phyloP scores from a whole-genome alignment of 2,797 vertebrate species.

The Intellagama lesueurii region DNA sequence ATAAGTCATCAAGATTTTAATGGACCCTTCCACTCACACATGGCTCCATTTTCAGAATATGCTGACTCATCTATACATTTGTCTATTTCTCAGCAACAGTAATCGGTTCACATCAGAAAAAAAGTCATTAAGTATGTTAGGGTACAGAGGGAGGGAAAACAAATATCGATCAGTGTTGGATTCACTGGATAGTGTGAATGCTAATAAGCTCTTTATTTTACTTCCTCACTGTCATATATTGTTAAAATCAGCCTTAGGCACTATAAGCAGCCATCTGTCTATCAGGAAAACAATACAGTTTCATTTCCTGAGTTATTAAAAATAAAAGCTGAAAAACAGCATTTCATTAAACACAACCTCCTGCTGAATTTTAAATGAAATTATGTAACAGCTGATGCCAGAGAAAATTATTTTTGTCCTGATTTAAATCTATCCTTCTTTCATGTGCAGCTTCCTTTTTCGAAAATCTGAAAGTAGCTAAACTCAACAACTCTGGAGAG shows the following conservation, averaged over 20 bases:
- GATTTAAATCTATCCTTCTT: conserved; percentile 1
- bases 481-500: not conserved
- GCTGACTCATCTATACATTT: conserved; percentile 29
- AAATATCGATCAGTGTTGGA: conserved; percentile 53
- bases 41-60: conserved; percentile 24
- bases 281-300: conserved; percentile 49
- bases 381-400: conserved; percentile 37
- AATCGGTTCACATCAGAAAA: conserved; percentile 54
- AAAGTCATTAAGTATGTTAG: conserved; percentile 60
- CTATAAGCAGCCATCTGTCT: conserved; percentile 51
- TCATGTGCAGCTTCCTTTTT: not conserved
- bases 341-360: conserved; percentile 32
- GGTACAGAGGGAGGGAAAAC: conserved; percentile 18
- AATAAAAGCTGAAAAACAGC: conserved; percentile 18
- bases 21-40: conserved; percentile 27
- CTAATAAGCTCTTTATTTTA: conserved; percentile 62
- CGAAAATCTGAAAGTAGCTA: not conserved
- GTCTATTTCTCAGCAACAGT: conserved; percentile 22
- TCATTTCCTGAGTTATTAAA: conserved; percentile 17
- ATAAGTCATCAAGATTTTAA: conserved; percentile 25
- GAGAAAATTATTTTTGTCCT: conserved; percentile 25
- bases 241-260: conserved; percentile 59
- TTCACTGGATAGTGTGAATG: conserved; percentile 48
- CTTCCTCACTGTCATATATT: conserved; percentile 41
- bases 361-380: conserved; percentile 52